Percentiles rank a stretch among this genome's conserved stretches.
Conservation (phyloP, 2,888 invertebrate species). For the Alentia gelatinosa region DNA sequence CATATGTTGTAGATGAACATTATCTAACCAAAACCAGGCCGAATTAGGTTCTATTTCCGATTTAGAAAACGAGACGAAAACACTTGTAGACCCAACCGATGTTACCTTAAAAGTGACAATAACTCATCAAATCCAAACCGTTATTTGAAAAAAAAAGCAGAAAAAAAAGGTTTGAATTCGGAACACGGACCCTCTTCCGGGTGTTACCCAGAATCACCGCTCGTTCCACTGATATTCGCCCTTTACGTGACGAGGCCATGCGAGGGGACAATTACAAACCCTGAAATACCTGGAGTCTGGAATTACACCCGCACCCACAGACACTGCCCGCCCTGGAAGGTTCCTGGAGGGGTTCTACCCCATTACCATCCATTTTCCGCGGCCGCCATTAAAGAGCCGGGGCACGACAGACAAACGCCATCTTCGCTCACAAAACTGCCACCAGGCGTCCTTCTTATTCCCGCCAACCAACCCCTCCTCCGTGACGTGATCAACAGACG, state of each 20-base stretch:
- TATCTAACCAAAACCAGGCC: too few relatives aligned
- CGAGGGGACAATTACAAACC: neutral
- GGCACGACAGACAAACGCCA: neutral
- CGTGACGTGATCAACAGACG: slow-evolving; percentile 9
- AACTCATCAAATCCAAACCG: too few relatives aligned
- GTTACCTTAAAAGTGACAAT: too few relatives aligned
- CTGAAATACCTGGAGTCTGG: neutral
- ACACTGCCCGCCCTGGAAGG: neutral
- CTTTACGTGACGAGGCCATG: neutral
- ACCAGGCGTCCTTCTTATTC: neutral
- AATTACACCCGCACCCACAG: neutral
- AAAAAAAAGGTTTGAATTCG: too few relatives aligned
- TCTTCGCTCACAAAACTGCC: neutral
- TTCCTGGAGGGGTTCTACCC: neutral
- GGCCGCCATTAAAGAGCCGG: neutral
- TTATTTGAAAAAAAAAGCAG: too few relatives aligned
- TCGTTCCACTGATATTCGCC: neutral
- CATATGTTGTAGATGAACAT: too few relatives aligned
- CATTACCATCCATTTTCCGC: neutral
- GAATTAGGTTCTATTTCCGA: too few relatives aligned
- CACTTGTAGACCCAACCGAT: too few relatives aligned
- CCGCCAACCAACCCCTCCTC: neutral
- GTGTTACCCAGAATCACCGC: too few relatives aligned
- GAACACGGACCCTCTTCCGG: too few relatives aligned
- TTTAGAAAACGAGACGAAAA: too few relatives aligned